Evolutionary conservation across 2,888 invertebrate species (phyloP).

Genomic region (Macaria liturata): DNA sequence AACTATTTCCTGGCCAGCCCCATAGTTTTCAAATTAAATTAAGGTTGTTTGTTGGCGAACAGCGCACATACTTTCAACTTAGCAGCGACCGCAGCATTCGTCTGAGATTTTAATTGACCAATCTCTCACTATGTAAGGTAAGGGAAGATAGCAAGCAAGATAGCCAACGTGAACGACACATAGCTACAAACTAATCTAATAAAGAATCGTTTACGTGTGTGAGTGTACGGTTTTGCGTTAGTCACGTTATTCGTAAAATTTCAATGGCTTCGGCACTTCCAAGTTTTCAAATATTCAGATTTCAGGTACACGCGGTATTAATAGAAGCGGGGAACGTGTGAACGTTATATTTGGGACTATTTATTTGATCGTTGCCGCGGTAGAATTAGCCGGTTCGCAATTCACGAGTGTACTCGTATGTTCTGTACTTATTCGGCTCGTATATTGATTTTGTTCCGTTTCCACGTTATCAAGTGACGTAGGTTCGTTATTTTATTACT

Average conservation of each 20-base stretch:
- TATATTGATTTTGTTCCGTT: slow-evolving; percentile 34
- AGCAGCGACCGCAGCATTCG: slow-evolving; percentile 12
- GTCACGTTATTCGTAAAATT: slow-evolving; percentile 60
- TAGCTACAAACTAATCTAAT: slow-evolving; percentile 48
- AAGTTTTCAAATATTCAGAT: slow-evolving; percentile 42
- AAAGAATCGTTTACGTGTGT: slow-evolving; percentile 45
- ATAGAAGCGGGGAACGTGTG: slow-evolving; percentile 36
- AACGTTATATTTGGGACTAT: slow-evolving; percentile 32
- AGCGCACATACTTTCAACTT: slow-evolving; percentile 35
- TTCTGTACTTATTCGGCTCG: slow-evolving; percentile 2
- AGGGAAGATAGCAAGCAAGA: not conserved
- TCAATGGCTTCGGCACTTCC: slow-evolving; percentile 56
- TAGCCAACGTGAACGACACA: slow-evolving; percentile 9
- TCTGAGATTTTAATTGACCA: slow-evolving; percentile 16
- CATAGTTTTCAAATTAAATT: slow-evolving; percentile 73
- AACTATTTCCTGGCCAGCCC: slow-evolving; percentile 70
- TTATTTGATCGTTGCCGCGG: slow-evolving; percentile 34
- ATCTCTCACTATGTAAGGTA: slow-evolving; percentile 7
- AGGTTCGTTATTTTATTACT: slow-evolving; percentile 21
- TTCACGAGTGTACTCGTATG: not conserved
- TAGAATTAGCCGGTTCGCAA: slow-evolving; percentile 22
- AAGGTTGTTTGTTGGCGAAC: slow-evolving; percentile 46
- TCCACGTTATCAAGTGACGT: slow-evolving; percentile 17
- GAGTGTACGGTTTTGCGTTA: slow-evolving; percentile 43
- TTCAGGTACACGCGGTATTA: slow-evolving; percentile 33